Percentiles rank a stretch among this genome's conserved stretches.
Evolutionary conservation across 2,888 invertebrate species (phyloP).

Genomic region (Nowickia ferox): DNA sequence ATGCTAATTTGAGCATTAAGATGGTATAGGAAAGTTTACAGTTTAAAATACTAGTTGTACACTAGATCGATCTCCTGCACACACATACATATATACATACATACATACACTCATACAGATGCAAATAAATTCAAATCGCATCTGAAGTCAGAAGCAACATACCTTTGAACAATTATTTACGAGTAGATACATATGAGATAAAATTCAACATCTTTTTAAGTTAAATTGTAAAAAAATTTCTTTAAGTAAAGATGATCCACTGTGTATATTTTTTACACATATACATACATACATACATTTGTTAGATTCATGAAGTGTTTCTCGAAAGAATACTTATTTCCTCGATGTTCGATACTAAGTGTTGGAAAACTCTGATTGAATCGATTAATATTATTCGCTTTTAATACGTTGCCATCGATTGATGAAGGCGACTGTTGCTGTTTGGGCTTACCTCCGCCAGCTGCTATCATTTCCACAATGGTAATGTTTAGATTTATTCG

Average conservation of each 20-base stretch:
- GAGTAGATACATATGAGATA: no score
- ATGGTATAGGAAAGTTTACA: no score
- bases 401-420: not conserved
- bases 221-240: no score
- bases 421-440: conserved; percentile 10
- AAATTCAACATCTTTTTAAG: not conserved
- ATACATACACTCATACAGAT: not conserved
- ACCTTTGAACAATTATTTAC: no score
- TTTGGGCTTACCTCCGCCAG: conserved; percentile 51
- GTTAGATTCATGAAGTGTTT: conserved; percentile 53
- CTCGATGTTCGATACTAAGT: not conserved
- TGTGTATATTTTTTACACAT: not conserved
- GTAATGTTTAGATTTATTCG: conserved; percentile 88
- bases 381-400: not conserved
- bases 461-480: conserved; percentile 86
- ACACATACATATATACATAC: not conserved
- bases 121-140: not conserved
- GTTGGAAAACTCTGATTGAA: conserved; percentile 8
- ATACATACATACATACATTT: conserved; percentile 42
- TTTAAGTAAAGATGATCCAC: not conserved
- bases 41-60: no score
- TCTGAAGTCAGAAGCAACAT: not conserved
- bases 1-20: no score
- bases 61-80: no score
- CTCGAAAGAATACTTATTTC: conserved; percentile 44